A percentile compares a stretch with the other conserved stretches of the same genome.
These are phyloP conservation scores for Clarias platycephalus DNA, from an alignment of 2,797 vertebrate genomes.

Conservation along the genomic window DNA sequence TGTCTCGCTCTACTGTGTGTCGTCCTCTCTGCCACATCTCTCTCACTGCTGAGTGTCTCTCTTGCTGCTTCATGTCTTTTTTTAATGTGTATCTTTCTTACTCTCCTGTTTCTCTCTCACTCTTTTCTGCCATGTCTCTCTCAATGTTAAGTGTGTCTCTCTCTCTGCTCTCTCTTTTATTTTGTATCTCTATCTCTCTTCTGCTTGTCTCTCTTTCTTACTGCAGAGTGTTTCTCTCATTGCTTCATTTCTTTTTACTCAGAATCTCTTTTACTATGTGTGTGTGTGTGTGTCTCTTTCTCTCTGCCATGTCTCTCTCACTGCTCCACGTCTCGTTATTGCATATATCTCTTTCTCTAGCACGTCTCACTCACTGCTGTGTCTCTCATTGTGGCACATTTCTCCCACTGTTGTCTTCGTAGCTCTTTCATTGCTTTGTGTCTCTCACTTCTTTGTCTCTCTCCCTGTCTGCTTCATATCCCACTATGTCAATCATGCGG, in stretches of 20 bases:
- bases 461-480: neutral
- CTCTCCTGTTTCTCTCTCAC: neutral
- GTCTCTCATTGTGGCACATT: too few relatives aligned
- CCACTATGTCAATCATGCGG: fast-evolving
- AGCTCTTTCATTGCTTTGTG: neutral
- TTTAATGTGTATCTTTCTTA: neutral
- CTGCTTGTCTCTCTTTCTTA: neutral
- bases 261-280: neutral
- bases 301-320: neutral
- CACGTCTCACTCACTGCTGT: neutral
- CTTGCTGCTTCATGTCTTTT: neutral
- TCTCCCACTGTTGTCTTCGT: neutral
- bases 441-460: neutral
- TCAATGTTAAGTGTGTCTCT: neutral
- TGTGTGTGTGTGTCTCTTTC: too few relatives aligned
- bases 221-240: too few relatives aligned
- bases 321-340: neutral
- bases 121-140: neutral
- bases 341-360: too few relatives aligned
- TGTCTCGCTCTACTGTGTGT: too few relatives aligned
- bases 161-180: neutral
- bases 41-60: neutral
- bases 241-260: neutral
- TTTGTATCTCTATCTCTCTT: neutral
- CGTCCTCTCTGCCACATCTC: too few relatives aligned